phyloP scores from a whole-genome alignment of 2,888 invertebrate species.

The Cremastinae sp. region DNA sequence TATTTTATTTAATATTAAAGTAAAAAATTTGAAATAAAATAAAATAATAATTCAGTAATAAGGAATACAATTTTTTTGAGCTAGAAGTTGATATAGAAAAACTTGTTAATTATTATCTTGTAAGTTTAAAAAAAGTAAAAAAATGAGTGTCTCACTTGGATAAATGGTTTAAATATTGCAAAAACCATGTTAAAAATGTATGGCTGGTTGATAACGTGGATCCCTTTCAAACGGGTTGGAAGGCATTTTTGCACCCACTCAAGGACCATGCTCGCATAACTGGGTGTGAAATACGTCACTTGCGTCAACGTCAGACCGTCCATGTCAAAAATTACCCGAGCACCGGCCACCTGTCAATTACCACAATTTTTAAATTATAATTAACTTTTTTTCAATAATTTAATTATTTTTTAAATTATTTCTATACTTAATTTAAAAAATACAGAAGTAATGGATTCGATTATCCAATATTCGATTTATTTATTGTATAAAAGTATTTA shows the following conservation, averaged over 20 bases:
- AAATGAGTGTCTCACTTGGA: conserved; percentile 81
- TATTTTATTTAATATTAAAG: too few relatives aligned
- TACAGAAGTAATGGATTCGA: neutral
- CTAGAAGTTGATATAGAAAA: too few relatives aligned
- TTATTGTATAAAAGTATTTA: too few relatives aligned
- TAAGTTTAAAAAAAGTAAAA: too few relatives aligned
- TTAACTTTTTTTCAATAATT: neutral
- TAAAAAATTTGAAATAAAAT: too few relatives aligned
- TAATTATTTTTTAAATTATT: too few relatives aligned
- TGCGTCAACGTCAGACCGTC: conserved; percentile 88
- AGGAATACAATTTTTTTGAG: too few relatives aligned
- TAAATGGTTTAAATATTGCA: conserved; percentile 92
- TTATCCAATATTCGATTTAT: too few relatives aligned
- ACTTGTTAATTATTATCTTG: too few relatives aligned
- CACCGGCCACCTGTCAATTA: conserved; percentile 83
- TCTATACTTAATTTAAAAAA: too few relatives aligned
- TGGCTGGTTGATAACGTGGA: conserved; percentile 94
- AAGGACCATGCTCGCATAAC: conserved; percentile 87
- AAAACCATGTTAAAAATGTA: conserved; percentile 92
- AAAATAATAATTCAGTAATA: too few relatives aligned
- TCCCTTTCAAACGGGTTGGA: conserved; percentile 90
- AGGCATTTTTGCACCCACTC: conserved; percentile 92
- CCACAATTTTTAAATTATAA: neutral
- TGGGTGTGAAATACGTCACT: conserved; percentile 88
- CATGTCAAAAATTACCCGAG: conserved; percentile 88